phyloP scores from a whole-genome alignment of 2,797 vertebrate species.

The Micropoecilia bifurca region DNA sequence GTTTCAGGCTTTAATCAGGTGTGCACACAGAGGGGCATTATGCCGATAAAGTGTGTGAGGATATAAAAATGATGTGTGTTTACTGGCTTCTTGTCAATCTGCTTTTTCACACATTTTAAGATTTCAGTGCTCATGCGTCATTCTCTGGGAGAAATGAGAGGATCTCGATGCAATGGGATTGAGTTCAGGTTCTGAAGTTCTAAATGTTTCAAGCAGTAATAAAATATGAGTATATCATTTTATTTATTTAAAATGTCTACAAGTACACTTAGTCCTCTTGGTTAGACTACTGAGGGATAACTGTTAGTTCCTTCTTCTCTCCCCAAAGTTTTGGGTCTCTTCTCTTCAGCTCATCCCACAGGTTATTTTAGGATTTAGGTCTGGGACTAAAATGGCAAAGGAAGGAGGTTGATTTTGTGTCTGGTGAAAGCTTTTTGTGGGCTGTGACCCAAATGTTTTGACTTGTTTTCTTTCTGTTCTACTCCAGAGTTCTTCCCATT shows the following conservation, averaged over 20 bases:
- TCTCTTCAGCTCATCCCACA: neutral
- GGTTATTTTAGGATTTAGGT: neutral
- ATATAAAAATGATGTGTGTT: slow-evolving; percentile 23
- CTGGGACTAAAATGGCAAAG: neutral
- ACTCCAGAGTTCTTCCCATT: neutral
- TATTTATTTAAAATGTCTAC: neutral
- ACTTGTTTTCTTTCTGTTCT: neutral
- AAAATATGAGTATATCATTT: neutral
- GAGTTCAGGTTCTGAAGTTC: neutral
- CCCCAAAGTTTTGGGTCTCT: neutral
- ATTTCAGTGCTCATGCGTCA: slow-evolving; percentile 21
- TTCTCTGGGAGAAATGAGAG: neutral
- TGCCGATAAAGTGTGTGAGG: slow-evolving; percentile 10
- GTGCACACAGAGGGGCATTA: slow-evolving; percentile 18
- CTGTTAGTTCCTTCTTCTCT: neutral
- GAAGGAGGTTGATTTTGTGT: neutral
- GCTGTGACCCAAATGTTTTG: neutral
- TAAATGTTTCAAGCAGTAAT: neutral
- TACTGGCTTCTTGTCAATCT: slow-evolving; percentile 48
- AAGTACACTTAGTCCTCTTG: too few relatives aligned
- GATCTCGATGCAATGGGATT: neutral
- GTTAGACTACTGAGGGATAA: neutral
- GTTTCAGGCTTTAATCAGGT: slow-evolving; percentile 24
- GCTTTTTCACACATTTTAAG: slow-evolving; percentile 45
- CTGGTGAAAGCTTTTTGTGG: neutral